A percentile compares a stretch with the other conserved stretches of the same genome.
These are phyloP conservation scores for Saccopteryx leptura DNA, from an alignment of 2,113 vertebrate genomes.

Conservation along the genomic window DNA sequence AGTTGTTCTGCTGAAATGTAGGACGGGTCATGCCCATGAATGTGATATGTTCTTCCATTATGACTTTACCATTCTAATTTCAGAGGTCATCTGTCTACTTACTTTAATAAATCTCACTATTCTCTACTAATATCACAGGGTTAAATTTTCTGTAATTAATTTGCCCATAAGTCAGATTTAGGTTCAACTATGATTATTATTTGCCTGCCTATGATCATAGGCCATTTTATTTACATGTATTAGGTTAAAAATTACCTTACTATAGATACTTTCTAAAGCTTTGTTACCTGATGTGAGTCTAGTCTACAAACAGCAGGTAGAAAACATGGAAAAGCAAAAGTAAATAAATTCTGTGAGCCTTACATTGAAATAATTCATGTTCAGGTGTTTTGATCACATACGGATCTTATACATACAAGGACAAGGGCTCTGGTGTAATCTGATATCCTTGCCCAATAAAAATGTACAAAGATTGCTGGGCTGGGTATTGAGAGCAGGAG, in stretches of 20 bases:
- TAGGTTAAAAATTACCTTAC: background rate
- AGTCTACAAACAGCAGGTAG: background rate
- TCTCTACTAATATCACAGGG: background rate
- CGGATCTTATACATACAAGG: background rate
- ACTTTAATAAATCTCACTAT: conserved; percentile 5
- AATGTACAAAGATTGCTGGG: rapidly evolving
- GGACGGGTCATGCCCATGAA: background rate
- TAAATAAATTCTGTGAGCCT: background rate
- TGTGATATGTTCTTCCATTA: background rate
- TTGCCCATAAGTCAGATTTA: conserved; percentile 13
- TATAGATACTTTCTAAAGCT: background rate
- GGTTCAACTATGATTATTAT: background rate
- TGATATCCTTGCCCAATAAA: background rate
- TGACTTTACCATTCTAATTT: background rate
- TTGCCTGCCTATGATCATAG: background rate
- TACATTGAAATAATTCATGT: background rate
- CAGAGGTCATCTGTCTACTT: conserved; percentile 7
- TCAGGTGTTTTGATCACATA: background rate
- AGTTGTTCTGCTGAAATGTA: conserved; percentile 17
- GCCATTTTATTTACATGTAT: background rate
- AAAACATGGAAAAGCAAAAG: background rate
- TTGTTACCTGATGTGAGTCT: background rate
- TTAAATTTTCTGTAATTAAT: background rate
- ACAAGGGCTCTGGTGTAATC: background rate
- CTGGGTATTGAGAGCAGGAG: rapidly evolving